Evolutionary conservation across 1,140 invertebrate genomes (phyloP), one percentile per base, ranked within the genome.

Genomic region (Drosophila azteca): DNA sequence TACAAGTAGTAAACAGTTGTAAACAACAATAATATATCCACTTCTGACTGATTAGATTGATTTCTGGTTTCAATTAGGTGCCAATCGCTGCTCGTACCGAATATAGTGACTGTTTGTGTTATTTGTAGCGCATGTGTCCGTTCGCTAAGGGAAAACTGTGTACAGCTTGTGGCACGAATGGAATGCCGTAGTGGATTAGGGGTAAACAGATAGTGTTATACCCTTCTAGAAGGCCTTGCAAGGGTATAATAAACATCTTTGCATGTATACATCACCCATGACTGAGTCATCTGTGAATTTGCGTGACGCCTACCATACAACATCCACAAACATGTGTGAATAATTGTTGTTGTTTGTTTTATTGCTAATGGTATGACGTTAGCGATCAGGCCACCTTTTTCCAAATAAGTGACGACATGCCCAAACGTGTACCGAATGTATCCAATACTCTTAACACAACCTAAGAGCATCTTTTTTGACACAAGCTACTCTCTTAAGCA

Each of bases 361-460:
- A 52, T 50, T 68, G 54, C 50, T 50, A 13, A 63, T 59, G 43
- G 48, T 59, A 60, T 85, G 83, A 88, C 83, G 82, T 60, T 79
- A 85, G 24, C 60, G 78, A 85, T 85, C 82, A 85, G 74, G 78
- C 82, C 82, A 85, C 78, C 43, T 85, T 85, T 82, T 87, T 53
- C 61, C 49, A 54, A 48, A 43, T 61, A 39, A 70, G 49, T 61
- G 45, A 26, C 29, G 67, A 59, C 24, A 49, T 20, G 54, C 57
- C 22, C 52, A 43, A 54, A 46, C 53, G 24, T 54, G 52, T 68
- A 52, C 15, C 44, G 1, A 20, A 53, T 11, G 11, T 35, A 54
- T 15, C 44, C 26, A 20, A 45, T 15, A 29, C 39, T 74, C 52
- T 73, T 48, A n/a, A 22, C 8, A 8, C 9, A 17, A 17, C n/a